Percentiles rank a stretch among this genome's conserved stretches.
Evolutionary conservation across 2,888 invertebrate genomes (phyloP).

Genomic region (Lithophane leautieri): DNA sequence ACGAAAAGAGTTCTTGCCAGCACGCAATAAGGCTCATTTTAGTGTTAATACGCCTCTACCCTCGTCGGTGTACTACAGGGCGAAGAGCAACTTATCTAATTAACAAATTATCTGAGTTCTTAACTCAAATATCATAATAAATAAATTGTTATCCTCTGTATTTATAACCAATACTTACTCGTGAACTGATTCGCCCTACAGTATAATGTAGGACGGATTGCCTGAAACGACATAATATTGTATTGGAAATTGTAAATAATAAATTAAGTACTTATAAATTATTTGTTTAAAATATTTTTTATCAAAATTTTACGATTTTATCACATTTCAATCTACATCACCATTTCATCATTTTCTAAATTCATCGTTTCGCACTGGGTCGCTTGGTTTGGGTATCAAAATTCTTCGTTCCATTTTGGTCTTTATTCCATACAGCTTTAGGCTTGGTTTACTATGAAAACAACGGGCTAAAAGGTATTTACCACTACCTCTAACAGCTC

Average conservation of each 20-base stretch:
- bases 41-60: no score
- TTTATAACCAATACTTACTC: not conserved
- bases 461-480: slow-evolving; percentile 63
- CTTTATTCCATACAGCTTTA: slow-evolving; percentile 54
- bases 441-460: slow-evolving; percentile 51
- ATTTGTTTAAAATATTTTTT: not conserved
- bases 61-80: not conserved
- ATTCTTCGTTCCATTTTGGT: slow-evolving; percentile 51
- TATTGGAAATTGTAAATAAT: slow-evolving; percentile 26
- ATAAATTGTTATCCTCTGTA: no score
- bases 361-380: slow-evolving; percentile 51
- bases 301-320: not conserved
- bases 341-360: slow-evolving; percentile 17
- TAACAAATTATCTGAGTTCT: no score
- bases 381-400: slow-evolving; percentile 62
- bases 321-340: slow-evolving; percentile 19
- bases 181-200: not conserved
- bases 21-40: not conserved
- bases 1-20: not conserved
- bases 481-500: slow-evolving; percentile 55
- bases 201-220: not conserved
- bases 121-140: no score
- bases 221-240: not conserved
- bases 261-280: not conserved
- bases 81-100: not conserved